Conservation (phyloP, 1,140 invertebrate genomes). For the Cherax destructor region DNA sequence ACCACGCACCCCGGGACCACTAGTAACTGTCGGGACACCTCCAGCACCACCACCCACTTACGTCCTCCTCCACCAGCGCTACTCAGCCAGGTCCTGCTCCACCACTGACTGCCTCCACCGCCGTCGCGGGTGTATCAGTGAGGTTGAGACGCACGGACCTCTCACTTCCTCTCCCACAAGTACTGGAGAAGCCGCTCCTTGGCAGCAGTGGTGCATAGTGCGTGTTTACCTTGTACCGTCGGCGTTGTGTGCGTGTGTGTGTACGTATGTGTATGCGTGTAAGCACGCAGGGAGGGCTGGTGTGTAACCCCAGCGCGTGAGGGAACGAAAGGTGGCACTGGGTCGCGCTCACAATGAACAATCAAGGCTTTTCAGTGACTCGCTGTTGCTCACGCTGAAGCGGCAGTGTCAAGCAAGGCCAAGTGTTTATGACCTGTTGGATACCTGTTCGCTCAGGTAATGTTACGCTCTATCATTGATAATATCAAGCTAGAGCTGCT, state of each 20-base stretch:
- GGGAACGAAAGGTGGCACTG: constrained; percentile 13
- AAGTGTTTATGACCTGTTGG: not conserved
- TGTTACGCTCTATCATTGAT: not conserved
- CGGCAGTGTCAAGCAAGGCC: not conserved
- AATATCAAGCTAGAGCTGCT: too few relatives aligned
- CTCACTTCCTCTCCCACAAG: not conserved
- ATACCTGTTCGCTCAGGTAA: not conserved
- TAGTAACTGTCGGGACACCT: constrained; percentile 10
- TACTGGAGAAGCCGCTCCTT: not conserved
- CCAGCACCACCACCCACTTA: constrained; percentile 2
- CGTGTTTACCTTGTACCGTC: constrained; percentile 27
- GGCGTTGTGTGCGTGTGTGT: constrained; percentile 30
- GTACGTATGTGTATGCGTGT: not conserved
- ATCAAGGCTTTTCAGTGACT: not conserved
- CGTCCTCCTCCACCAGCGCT: constrained; percentile 6
- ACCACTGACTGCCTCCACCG: not conserved
- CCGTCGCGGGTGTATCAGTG: constrained; percentile 13
- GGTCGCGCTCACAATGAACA: not conserved
- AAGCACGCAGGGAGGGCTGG: constrained; percentile 4
- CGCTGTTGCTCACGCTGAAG: not conserved
- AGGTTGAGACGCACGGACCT: not conserved
- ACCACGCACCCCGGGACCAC: constrained; percentile 12
- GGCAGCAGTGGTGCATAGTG: not conserved
- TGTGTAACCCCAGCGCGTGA: constrained; percentile 7
- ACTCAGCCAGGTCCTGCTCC: not conserved